These are phyloP conservation scores for Hemibagrus wyckioides DNA, from an alignment of 2,113 vertebrate species.

Conservation along the genomic window DNA sequence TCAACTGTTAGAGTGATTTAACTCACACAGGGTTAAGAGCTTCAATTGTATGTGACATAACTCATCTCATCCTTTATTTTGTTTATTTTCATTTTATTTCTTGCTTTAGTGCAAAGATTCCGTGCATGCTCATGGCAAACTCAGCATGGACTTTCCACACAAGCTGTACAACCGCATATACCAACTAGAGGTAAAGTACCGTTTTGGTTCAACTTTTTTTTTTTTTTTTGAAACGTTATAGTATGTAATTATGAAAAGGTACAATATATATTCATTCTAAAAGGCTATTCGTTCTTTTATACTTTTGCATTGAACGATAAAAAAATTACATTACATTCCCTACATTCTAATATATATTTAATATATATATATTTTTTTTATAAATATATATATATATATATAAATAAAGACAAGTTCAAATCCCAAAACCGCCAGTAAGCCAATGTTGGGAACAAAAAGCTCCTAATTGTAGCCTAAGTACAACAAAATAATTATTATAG, in stretches of 20 bases:
- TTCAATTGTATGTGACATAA: not conserved
- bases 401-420: not conserved
- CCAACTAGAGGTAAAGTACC: constrained; percentile 26
- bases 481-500: not conserved
- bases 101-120: not conserved
- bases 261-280: not conserved
- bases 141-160: constrained; percentile 18
- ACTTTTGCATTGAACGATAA: not conserved
- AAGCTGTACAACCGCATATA: constrained; percentile 4
- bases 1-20: not conserved
- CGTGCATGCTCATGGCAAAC: not conserved
- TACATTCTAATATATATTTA: not conserved
- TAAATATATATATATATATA: not conserved
- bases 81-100: not conserved
- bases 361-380: not conserved
- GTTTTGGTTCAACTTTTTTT: not conserved
- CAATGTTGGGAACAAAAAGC: not conserved
- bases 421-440: not conserved
- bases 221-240: not conserved
- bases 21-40: not conserved
- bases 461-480: not conserved
- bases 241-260: not conserved
- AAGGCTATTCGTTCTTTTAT: not conserved
- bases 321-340: not conserved
- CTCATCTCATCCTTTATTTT: not conserved